These are phyloP conservation scores for Yponomeuta cagnagella DNA, from an alignment of 2,888 invertebrate genomes.

Conservation along the genomic window DNA sequence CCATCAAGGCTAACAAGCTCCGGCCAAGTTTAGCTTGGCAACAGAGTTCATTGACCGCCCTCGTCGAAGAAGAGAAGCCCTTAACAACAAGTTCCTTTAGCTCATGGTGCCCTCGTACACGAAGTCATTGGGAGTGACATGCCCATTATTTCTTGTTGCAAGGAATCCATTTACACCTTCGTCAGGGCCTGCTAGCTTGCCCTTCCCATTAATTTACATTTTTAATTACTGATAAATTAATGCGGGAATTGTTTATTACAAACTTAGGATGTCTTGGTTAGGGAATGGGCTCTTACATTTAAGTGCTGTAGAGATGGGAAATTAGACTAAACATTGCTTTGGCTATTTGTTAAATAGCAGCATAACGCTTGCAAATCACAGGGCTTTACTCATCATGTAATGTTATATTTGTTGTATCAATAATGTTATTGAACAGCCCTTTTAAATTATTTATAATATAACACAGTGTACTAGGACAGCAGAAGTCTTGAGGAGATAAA, in stretches of 20 bases:
- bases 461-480: conserved; percentile 66
- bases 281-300: not conserved
- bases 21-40: not conserved
- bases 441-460: conserved; percentile 77
- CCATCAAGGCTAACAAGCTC: too few relatives aligned
- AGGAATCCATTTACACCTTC: conserved; percentile 64
- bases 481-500: conserved; percentile 52
- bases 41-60: not conserved
- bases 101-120: conserved; percentile 57
- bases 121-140: conserved; percentile 78
- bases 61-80: not conserved
- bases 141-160: conserved; percentile 72
- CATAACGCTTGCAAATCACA: not conserved
- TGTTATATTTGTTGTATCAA: conserved; percentile 40
- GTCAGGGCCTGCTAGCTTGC: conserved; percentile 17
- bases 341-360: not conserved
- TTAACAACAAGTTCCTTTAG: conserved; percentile 11
- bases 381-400: conserved; percentile 12
- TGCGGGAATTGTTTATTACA: conserved; percentile 18
- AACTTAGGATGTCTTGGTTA: not conserved
- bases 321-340: not conserved
- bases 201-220: conserved; percentile 35
- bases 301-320: not conserved
- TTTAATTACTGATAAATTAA: conserved; percentile 50
- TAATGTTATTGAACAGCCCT: conserved; percentile 60